Evolutionary conservation across 1,140 invertebrate genomes (phyloP).

Genomic region (Brachionus manjavacas): DNA sequence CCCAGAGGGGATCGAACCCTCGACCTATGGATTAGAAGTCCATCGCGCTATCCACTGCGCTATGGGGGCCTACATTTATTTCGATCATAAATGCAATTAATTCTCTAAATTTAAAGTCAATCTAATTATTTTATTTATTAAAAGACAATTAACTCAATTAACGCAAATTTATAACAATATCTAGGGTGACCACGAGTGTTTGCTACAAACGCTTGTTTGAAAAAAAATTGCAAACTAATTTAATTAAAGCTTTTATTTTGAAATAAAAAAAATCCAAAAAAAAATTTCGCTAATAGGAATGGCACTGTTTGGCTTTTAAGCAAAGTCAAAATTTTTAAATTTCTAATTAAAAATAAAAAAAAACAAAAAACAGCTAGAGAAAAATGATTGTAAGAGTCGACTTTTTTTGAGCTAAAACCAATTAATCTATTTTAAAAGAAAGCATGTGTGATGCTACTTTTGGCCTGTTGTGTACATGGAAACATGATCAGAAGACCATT

Average conservation of each 20-base stretch:
- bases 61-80: no score
- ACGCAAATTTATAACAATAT: no score
- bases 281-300: not conserved
- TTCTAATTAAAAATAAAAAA: not conserved
- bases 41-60: no score
- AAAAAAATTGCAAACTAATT: not conserved
- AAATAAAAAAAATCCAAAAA: not conserved
- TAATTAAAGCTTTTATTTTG: not conserved
- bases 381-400: conserved; percentile 5
- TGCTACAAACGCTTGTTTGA: no score
- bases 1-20: no score
- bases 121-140: no score
- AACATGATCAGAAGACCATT: not conserved
- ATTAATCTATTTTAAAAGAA: not conserved
- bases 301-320: not conserved
- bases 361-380: not conserved
- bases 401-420: not conserved
- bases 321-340: not conserved
- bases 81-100: no score
- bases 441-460: not conserved
- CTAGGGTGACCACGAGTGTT: no score
- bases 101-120: no score
- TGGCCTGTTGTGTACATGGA: not conserved
- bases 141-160: no score
- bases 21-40: no score